Percentiles rank a stretch among this genome's conserved stretches.
Conservation (phyloP, 2,113 vertebrate genomes). For the mouse (Mus musculus) region GRCm39 chr12:64144001-64144500, state of each 20-base stretch:
- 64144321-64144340: not conserved
- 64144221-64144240: rapidly evolving
- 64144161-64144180: not conserved
- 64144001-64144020: not conserved
- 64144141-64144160: not conserved
- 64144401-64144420: not conserved
- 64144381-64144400: not conserved
- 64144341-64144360: conserved; percentile 13
- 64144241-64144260: not conserved
- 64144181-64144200: not conserved
- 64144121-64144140: not conserved
- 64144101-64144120: not conserved
- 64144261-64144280: not conserved
- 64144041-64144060: not conserved
- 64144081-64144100: not conserved
- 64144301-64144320: not conserved
- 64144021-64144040: not conserved
- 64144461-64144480: not conserved
- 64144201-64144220: not conserved
- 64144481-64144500: not conserved
- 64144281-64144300: not conserved
- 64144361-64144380: not conserved
- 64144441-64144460: not conserved
- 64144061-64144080: not conserved
- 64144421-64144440: not conserved